Evolutionary conservation across 2,797 vertebrate species (phyloP), one percentile per base, ranked within the genome.

Genomic region (Pseudopleuronectes americanus): DNA sequence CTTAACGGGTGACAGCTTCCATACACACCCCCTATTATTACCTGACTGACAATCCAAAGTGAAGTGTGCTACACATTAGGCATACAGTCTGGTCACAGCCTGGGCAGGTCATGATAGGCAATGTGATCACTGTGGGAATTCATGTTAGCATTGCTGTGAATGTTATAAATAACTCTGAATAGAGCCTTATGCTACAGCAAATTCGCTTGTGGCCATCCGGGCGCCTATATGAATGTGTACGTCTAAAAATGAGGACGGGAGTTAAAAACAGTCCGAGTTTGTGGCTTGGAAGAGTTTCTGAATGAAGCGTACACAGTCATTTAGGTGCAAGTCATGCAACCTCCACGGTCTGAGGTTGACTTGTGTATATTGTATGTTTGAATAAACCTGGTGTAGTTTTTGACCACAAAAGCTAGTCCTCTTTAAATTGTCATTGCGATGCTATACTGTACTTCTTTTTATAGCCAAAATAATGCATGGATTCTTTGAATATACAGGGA

Each of bases 21-120:
- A 80, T 84, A 64, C 81, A 85, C 76, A 78, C 26, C 8, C 36
- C 47, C 53, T 24, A 64, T 64, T 72, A 71, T 69, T 67, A 66
- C 56, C 58, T 26, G 63, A 38, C 56, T 33, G 63, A 52, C 8
- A 9, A 33, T 33, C 31, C 31, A 9, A 19, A 76, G 57, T 75
- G 71, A 62, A 67, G 47, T 47, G 31, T 0, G 5, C 61, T 28
- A 72, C 78, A 72, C 74, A 71, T 74, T 45, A 53, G 12, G 77
- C 23, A 61, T 73, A 38, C 51, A 65, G n/a, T 76, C 38, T 45
- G 21, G 55, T 10, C 33, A 13, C 31, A 21, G 9, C 49, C 36
- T 48, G 2, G 7, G 6, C 19, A 26, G 33, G 17, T 59, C 47
- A 52, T 22, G 13, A 31, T 21, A 8, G 45, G 28, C 13, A 28